Percentiles rank a stretch among this genome's conserved stretches.
These are phyloP conservation scores for Lepus oiostolus DNA, from an alignment of 2,797 vertebrate genomes.

Conservation along the genomic window DNA sequence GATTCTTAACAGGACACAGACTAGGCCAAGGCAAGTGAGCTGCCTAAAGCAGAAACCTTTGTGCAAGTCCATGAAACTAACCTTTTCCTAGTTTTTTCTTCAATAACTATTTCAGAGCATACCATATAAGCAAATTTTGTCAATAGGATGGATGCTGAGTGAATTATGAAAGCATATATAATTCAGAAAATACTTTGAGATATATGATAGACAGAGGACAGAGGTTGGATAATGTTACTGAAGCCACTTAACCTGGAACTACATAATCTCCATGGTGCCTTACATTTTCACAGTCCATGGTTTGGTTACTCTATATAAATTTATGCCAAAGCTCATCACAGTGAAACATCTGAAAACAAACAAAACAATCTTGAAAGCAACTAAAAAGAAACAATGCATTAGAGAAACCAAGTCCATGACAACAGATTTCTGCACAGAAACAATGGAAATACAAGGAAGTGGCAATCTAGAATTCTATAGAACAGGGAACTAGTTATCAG, in stretches of 20 bases:
- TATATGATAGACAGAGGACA: neutral
- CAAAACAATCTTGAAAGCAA: neutral
- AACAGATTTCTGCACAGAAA: slow-evolving; percentile 26
- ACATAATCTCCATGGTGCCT: neutral
- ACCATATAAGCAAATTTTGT: neutral
- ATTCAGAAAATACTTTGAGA: neutral
- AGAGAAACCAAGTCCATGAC: neutral
- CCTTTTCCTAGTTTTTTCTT: neutral
- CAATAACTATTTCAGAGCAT: neutral
- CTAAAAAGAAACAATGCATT: neutral
- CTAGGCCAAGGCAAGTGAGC: neutral
- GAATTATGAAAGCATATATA: neutral
- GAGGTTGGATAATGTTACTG: too few relatives aligned
- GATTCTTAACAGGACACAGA: neutral
- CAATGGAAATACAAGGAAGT: neutral
- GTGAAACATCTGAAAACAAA: neutral
- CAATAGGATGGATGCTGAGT: neutral
- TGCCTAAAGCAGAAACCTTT: neutral
- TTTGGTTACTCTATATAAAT: neutral
- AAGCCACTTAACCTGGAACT: neutral
- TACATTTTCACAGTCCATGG: neutral
- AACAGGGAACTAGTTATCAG: neutral
- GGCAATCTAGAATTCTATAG: neutral
- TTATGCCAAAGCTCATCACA: neutral
- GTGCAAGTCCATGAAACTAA: neutral